Percentiles rank a stretch among this genome's conserved stretches.
These are phyloP conservation scores for Latrodectus geometricus DNA, from an alignment of 1,140 invertebrate genomes.

Conservation along the genomic window DNA sequence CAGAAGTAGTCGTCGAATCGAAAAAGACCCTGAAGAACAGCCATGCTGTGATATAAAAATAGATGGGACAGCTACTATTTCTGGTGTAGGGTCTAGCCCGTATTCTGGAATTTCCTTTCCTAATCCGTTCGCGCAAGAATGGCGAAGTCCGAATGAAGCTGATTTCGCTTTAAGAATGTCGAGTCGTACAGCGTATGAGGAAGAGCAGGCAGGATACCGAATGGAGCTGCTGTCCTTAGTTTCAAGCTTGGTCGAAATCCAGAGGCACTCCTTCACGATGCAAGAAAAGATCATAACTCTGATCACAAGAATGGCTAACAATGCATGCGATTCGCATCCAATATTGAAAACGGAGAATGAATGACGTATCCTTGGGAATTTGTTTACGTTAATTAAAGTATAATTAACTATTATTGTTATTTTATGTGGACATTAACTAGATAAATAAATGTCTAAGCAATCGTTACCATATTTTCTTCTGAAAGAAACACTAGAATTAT, in stretches of 20 bases:
- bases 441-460: too few relatives aligned
- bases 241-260: background rate
- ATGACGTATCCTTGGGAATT: too few relatives aligned
- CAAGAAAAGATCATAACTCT: constrained; percentile 24
- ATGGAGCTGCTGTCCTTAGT: background rate
- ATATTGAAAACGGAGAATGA: background rate
- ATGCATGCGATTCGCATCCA: background rate
- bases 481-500: too few relatives aligned
- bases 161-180: background rate
- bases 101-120: background rate
- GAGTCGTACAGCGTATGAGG: background rate
- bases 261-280: constrained; percentile 6
- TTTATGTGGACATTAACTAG: too few relatives aligned
- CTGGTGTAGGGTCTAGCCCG: background rate
- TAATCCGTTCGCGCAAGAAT: background rate
- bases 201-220: background rate
- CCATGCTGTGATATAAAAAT: background rate
- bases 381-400: too few relatives aligned
- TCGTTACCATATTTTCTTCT: too few relatives aligned
- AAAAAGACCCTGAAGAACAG: background rate
- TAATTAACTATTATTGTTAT: too few relatives aligned
- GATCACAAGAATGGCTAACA: background rate
- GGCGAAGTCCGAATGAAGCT: background rate
- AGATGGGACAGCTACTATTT: background rate
- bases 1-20: background rate